Conservation (phyloP, 2,888 invertebrate genomes). For the Alviniconcha strummeri region DNA sequence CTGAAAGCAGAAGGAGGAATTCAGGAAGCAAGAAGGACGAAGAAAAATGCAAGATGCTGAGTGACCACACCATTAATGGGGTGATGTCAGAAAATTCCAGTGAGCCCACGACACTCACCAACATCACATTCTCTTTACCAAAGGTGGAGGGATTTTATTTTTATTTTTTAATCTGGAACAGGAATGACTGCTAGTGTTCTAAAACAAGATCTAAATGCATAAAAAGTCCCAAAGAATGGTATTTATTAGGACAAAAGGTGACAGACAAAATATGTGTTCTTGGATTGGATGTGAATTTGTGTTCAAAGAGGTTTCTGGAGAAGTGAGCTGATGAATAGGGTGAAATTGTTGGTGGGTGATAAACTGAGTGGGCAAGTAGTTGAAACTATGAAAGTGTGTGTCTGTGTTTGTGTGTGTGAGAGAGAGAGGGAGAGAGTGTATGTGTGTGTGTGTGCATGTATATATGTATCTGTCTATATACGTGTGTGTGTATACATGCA, state of each 20-base stretch:
- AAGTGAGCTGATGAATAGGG: neutral
- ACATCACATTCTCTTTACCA: constrained; percentile 54
- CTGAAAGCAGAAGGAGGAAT: neutral
- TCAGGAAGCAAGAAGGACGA: neutral
- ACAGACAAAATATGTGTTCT: too few species aligned
- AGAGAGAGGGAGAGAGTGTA: neutral
- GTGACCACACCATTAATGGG: neutral
- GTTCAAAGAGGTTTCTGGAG: too few species aligned
- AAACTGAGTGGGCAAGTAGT: neutral
- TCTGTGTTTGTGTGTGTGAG: neutral
- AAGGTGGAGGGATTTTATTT: constrained; percentile 44
- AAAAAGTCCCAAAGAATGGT: too few species aligned
- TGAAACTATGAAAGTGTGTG: neutral
- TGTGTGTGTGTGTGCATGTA: neutral
- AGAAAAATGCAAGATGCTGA: constrained; percentile 31
- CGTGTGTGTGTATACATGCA: neutral
- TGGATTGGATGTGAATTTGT: too few species aligned
- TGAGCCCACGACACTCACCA: constrained; percentile 34
- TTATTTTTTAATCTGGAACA: too few species aligned
- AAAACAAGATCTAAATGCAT: too few species aligned
- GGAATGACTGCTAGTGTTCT: too few species aligned
- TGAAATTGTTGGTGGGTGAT: neutral
- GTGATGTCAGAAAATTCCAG: neutral
- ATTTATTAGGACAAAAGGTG: too few species aligned
- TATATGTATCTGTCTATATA: neutral